A percentile compares a stretch with the other conserved stretches of the same genome.
These are phyloP conservation scores for Pampusana beccarii DNA, from an alignment of 2,113 vertebrate species.

Conservation along the genomic window DNA sequence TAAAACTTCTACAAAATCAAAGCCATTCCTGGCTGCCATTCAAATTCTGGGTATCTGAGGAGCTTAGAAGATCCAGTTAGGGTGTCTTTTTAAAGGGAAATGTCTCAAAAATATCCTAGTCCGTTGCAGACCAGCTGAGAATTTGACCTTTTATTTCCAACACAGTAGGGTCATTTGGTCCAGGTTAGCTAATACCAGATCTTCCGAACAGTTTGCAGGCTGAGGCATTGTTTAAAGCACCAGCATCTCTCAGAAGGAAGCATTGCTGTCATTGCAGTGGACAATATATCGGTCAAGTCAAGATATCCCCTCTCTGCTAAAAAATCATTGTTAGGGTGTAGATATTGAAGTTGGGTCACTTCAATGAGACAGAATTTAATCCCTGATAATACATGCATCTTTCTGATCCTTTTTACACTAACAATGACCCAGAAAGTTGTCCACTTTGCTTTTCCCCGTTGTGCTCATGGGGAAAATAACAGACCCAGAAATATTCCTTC, in stretches of 20 bases:
- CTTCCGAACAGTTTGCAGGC: neutral
- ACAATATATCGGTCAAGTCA: neutral
- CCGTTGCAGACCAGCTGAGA: neutral
- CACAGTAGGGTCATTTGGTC: neutral
- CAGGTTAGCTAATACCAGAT: neutral
- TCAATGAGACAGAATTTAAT: neutral
- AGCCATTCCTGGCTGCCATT: conserved; percentile 4
- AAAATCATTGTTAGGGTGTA: neutral
- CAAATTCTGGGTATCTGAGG: conserved; percentile 16
- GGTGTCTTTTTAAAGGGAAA: neutral
- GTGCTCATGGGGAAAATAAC: neutral
- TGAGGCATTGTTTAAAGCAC: neutral
- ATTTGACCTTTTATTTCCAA: conserved; percentile 3
- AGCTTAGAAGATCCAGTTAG: neutral
- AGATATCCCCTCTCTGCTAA: neutral
- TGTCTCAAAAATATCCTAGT: neutral
- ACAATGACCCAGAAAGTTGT: neutral
- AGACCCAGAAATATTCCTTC: neutral
- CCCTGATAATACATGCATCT: neutral
- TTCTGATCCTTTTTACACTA: neutral
- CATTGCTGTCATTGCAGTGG: accelerated
- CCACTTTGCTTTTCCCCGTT: neutral
- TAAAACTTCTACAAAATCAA: conserved; percentile 43
- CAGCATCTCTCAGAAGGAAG: neutral
- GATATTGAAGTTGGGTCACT: neutral